Evolutionary conservation across 2,113 vertebrate genomes (phyloP), one percentile per base, ranked within the genome.

Genomic region (Hypomesus transpacificus): DNA sequence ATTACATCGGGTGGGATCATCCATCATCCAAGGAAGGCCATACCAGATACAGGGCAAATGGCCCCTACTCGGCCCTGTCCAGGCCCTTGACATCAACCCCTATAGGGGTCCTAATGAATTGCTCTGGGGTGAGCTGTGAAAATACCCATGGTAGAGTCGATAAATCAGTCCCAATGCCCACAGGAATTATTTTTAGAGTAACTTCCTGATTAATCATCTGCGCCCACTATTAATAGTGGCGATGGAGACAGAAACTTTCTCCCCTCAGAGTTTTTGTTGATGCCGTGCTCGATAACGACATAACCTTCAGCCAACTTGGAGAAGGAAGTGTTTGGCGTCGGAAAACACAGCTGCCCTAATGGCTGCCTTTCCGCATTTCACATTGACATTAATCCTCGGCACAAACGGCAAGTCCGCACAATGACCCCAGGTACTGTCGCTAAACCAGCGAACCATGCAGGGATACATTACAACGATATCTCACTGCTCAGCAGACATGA

Each of bases 121-220:
- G 53, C 24, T 51, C 53, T 59, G 53, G 28, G 67, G 46, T 73
- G 64, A 80, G 52, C 14, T 9, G 13, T 14, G 57, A 58, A 61
- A 70, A 76, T 73, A 73, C 64, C 46, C 21, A 57, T 56, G 31
- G 28, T 17, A 68, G 39, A 65, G 39, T 67, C 60, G 13, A 60
- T 24, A 34, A 34, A 34, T 34, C 31, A 28, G 54, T 53, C 18
- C 22, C 58, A 60, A 69, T 68, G 66, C 57, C 51, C 52, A 54
- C 14, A 31, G 20, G 58, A 9, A 28, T 56, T 21, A 22, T 58
- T 34, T 7, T 34, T 4, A 34, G 66, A 58, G 59, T 67, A 26
- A 53, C 34, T 68, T 50, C 31, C 39, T 72, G 61, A 68, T 75
- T 26, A 67, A 58, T 70, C 76, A 78, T 68, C 65, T 68, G 57